Conservation (phyloP, 2,797 vertebrate species). For the Callimico goeldii region DNA sequence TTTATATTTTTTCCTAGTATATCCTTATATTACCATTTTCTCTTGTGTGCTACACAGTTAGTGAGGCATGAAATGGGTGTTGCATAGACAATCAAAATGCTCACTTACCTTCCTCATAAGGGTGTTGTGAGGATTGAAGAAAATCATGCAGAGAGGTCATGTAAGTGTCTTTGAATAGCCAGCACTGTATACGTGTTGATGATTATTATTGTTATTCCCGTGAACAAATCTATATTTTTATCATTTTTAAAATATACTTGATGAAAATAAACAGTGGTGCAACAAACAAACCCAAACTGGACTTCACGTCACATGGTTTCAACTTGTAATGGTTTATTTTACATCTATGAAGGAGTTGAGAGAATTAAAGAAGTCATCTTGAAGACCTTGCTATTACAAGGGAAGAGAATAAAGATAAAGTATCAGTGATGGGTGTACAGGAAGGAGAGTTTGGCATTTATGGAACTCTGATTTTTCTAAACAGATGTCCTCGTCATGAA, state of each 20-base stretch:
- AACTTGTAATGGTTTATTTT: background rate
- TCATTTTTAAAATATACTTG: background rate
- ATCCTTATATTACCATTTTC: background rate
- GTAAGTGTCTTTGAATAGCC: too few relatives aligned
- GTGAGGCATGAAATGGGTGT: background rate
- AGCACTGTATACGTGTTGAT: background rate
- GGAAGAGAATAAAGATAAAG: background rate
- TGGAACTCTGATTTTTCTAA: slow-evolving; percentile 71
- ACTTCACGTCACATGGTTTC: background rate
- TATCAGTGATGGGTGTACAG: background rate
- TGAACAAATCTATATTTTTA: background rate
- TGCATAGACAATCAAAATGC: background rate
- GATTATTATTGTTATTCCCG: background rate
- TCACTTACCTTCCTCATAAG: background rate
- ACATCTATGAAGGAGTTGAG: background rate
- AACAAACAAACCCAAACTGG: background rate
- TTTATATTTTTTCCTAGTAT: background rate
- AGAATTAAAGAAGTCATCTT: background rate
- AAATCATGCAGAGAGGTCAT: background rate
- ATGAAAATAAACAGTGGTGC: background rate
- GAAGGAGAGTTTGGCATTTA: slow-evolving; percentile 58
- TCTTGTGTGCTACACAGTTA: background rate
- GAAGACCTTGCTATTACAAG: background rate
- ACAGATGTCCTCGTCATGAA: slow-evolving; percentile 78
- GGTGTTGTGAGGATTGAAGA: background rate